phyloP scores from a whole-genome alignment of 2,797 vertebrate species.

The Tolypeutes matacus region DNA sequence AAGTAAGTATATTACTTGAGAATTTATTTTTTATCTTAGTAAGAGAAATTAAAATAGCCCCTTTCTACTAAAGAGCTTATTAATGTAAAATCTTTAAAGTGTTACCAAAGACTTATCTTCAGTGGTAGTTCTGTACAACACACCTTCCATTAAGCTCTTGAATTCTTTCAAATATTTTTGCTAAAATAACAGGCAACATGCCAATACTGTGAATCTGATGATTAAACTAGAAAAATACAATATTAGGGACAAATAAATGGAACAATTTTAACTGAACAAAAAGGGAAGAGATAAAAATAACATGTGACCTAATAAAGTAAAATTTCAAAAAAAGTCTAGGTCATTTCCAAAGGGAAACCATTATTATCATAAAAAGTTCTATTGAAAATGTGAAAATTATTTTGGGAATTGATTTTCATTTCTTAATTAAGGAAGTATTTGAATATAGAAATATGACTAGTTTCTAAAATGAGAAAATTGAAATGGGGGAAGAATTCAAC shows the following conservation, averaged over 20 bases:
- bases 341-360: neutral
- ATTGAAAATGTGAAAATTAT: neutral
- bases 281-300: neutral
- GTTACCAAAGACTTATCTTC: neutral
- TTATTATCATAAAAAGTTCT: neutral
- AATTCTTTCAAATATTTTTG: slow-evolving; percentile 48
- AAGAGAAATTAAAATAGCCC: slow-evolving; percentile 27
- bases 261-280: neutral
- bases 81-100: slow-evolving; percentile 61
- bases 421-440: slow-evolving; percentile 33
- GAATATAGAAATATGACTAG: neutral
- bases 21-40: neutral
- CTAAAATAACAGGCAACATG: slow-evolving; percentile 52
- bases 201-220: neutral
- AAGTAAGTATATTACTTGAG: neutral
- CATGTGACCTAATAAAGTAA: slow-evolving; percentile 26
- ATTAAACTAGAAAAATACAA: slow-evolving; percentile 59
- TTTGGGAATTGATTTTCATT: slow-evolving; percentile 27
- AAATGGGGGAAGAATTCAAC: neutral
- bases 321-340: neutral
- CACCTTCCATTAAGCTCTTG: slow-evolving; percentile 52
- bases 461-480: neutral
- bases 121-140: neutral
- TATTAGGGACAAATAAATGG: slow-evolving; percentile 6
- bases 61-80: slow-evolving; percentile 5